Evolutionary conservation across 2,888 invertebrate genomes (phyloP), one percentile per base, ranked within the genome.

Genomic region (Pterostichus niger): DNA sequence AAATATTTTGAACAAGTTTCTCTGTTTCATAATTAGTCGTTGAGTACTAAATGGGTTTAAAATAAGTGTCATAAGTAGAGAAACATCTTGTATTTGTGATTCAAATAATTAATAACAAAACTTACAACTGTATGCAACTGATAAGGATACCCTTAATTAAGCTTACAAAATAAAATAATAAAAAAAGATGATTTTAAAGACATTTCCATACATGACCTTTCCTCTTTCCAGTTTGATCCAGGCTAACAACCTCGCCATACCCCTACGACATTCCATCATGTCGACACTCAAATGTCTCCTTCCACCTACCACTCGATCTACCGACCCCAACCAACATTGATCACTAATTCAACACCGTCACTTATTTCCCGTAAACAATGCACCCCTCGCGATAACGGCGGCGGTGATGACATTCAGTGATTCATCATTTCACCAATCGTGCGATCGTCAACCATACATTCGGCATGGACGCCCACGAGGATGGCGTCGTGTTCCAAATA

Each of bases 291-390:
- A 49, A 10, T 49, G 49, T 49, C 49, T 49, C 24, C 24, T 24
- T 24, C 24, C 24, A 24, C 24, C 24, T 2, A 24, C 24, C 24
- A 13, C 49, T 49, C 49, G 49, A 49, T 49, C 24, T 24, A 3
- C 24, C 24, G 3, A 13, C n/a, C 49, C 6, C 49, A 13, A 13
- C 49, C 49, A 49, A 49, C 49, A 49, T 49, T 11, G 49, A 49
- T 49, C 49, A 49, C 49, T 49, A 49, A 49, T 49, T 49, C 49
- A 49, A 49, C 49, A 49, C 49, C 49, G 49, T 49, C 49, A 49
- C 49, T 49, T 49, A 49, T 49, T 49, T 49, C 49, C 13, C 49
- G 49, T 49, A 49, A 49, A 49, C 49, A 49, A 49, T 49, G 49
- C 13, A 6, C 49, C 6, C 24, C 24, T 24, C 24, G 24, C 24